These are phyloP conservation scores for Trissonchulus sp. DNA, from an alignment of 2,888 invertebrate species.

Conservation along the genomic window DNA sequence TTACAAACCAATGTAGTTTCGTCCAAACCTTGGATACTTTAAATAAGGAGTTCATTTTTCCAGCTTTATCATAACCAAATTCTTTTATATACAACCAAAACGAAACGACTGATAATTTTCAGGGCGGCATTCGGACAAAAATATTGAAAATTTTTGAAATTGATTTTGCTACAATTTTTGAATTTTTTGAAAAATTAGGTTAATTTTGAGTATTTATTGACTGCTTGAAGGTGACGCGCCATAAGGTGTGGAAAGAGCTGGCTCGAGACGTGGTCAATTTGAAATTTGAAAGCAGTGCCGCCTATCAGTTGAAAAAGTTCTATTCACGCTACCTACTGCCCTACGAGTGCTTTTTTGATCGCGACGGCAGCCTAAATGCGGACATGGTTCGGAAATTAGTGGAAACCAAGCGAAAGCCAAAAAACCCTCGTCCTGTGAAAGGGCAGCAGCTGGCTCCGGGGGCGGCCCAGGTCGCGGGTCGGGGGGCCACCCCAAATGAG, in stretches of 20 bases:
- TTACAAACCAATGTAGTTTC: too few relatives aligned
- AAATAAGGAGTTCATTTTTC: too few relatives aligned
- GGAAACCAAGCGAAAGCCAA: neutral
- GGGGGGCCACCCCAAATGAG: neutral
- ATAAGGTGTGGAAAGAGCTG: slow-evolving; percentile 98
- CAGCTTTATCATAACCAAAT: too few relatives aligned
- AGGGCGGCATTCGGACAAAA: too few relatives aligned
- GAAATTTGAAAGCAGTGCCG: slow-evolving; percentile 86
- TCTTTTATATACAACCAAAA: too few relatives aligned
- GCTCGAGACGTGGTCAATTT: slow-evolving; percentile 62
- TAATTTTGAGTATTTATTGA: too few relatives aligned
- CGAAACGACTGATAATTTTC: too few relatives aligned
- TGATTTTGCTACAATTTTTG: too few relatives aligned
- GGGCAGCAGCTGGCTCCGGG: too few relatives aligned
- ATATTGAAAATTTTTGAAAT: too few relatives aligned
- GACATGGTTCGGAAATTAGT: neutral
- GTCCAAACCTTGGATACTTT: too few relatives aligned
- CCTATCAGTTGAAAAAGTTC: slow-evolving; percentile 93
- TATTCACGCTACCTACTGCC: slow-evolving; percentile 93
- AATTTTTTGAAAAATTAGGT: too few relatives aligned
- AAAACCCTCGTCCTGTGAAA: neutral
- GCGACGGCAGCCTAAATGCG: slow-evolving; percentile 73
- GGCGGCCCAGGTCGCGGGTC: neutral
- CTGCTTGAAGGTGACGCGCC: slow-evolving; percentile 85
- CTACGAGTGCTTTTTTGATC: slow-evolving; percentile 92